Base-by-base conservation (phyloP, 2,113 vertebrate genomes). In the Delphinapterus leucas region DNA sequence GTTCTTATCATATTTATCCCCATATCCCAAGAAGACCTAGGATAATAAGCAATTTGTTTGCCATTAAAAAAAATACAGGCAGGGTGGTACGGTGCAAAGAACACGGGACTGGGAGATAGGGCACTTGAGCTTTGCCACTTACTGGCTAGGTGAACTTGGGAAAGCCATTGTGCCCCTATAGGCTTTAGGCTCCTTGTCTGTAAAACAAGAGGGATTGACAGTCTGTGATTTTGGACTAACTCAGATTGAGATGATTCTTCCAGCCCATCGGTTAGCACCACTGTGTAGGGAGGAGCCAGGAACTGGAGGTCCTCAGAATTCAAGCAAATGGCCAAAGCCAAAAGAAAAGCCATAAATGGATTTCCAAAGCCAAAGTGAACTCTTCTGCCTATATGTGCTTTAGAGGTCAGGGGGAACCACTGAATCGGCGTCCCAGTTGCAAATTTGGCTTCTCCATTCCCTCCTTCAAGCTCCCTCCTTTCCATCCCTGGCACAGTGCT, bases 341-440 rank as follows among this genome's bases (percentile, higher is more conserved):
- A 58, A 81, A 71, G 38, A 68, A 87, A 90, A 87, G 31, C 41
- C 18, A 11, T 31, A n/a, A 53, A 8, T 82, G 47, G 20, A 71
- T 94, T 93, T 87, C 53, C 28, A 93, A 84, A 93, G 61, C 47
- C 92, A 61, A 77, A 25, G 58, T 36, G 68, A 90, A 65, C 61
- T 88, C 58, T 71, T 65, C 68, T 67, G 65, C 28, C 67, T 12
- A 1, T 18, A 33, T 38, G 18, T 23, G 3, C 33, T 81, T 74
- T 81, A 9, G 68, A 70, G 92, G 58, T 38, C 21, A 83, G 10
- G 4, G 11, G 60, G 25, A 33, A 12, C 9, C 11, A 6, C 17
- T 41, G 60, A 65, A 26, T 5, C 44, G 7, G 11, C 12, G 47
- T 60, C 38, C 28, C 25, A 17, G 14, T 12, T 41, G 33, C 53